Evolutionary conservation across 2,113 vertebrate species (phyloP).

Genomic region (Parotia lawesii): DNA sequence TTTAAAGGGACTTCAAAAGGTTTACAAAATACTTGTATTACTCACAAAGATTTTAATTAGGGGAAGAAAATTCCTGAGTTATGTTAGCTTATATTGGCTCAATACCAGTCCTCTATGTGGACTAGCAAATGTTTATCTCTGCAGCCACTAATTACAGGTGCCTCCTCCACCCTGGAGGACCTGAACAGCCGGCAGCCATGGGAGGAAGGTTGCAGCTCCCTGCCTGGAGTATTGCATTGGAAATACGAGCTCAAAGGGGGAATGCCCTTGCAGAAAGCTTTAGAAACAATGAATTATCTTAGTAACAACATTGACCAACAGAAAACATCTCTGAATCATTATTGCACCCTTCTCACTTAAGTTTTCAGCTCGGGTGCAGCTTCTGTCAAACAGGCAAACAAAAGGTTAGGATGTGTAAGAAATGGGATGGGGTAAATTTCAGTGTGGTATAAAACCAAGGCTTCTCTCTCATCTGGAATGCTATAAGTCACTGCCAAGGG

Average conservation of each 20-base stretch:
- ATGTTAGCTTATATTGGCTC: not conserved
- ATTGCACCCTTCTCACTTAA: not conserved
- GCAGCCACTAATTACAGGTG: not conserved
- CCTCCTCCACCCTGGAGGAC: not conserved
- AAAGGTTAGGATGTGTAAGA: constrained; percentile 38
- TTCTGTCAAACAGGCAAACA: constrained; percentile 28
- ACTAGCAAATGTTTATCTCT: not conserved
- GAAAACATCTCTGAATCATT: not conserved
- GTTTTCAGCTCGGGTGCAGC: not conserved
- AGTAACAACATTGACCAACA: not conserved
- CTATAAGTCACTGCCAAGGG: constrained; percentile 58
- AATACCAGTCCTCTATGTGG: not conserved
- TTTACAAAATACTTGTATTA: not conserved
- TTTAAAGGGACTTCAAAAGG: not conserved
- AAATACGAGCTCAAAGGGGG: not conserved
- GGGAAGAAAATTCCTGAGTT: not conserved
- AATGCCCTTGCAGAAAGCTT: not conserved
- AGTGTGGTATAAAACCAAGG: constrained; percentile 27
- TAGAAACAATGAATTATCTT: not conserved
- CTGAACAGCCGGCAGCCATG: not conserved
- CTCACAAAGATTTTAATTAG: not conserved
- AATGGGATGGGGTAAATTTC: constrained; percentile 43
- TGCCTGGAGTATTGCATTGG: not conserved
- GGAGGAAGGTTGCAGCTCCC: not conserved
- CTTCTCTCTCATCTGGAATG: constrained; percentile 50